Conservation (phyloP, 1,140 invertebrate species). For the Acyrthosiphon pisum region DNA sequence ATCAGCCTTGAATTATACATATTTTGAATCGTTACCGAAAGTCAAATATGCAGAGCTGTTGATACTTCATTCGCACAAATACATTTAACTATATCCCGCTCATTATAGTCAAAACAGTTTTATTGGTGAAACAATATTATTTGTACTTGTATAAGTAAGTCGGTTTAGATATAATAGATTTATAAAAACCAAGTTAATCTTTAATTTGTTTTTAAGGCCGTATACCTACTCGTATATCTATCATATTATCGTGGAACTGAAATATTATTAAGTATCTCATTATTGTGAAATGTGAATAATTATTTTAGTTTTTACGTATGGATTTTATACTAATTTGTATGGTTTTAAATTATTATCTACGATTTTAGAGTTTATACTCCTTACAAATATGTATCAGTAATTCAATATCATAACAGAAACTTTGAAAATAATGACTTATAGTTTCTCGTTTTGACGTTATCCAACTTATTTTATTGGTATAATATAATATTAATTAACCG, state of each 20-base stretch:
- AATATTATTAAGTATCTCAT: neutral
- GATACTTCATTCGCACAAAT: neutral
- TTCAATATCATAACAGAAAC: no score
- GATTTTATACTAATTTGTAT: no score
- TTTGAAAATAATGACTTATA: no score
- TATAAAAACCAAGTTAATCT: neutral
- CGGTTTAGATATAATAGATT: neutral
- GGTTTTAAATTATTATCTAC: no score
- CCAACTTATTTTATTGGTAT: no score
- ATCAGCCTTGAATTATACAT: neutral
- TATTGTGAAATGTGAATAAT: neutral
- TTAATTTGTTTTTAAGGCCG: neutral
- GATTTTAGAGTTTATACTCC: no score
- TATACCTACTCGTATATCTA: neutral
- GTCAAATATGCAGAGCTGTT: neutral
- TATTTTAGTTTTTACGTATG: neutral
- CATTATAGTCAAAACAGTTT: neutral
- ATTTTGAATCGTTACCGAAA: neutral
- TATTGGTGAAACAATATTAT: neutral
- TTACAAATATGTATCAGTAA: no score
- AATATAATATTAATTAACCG: no score
- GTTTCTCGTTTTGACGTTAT: no score
- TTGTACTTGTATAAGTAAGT: neutral
- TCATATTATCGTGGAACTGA: neutral
- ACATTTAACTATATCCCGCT: neutral